Evolutionary conservation across 2,797 vertebrate species (phyloP).

Genomic region (Manis pentadactyla): DNA sequence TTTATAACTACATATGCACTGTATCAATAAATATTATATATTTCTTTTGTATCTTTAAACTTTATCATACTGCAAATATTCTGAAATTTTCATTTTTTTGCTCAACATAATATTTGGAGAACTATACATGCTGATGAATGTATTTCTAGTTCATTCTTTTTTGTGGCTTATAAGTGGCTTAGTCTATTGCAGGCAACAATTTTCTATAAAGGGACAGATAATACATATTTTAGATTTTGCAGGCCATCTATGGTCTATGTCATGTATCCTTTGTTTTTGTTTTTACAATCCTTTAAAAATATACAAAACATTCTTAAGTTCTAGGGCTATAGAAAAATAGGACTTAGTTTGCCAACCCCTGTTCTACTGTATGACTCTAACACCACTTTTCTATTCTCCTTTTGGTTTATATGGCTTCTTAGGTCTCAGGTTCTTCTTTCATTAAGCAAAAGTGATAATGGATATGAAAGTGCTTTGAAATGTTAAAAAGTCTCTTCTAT

Average conservation of each 20-base stretch:
- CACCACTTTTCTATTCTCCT: not conserved
- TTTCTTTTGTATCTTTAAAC: conserved; percentile 31
- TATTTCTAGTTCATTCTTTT: conserved; percentile 7
- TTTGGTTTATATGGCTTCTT: not conserved
- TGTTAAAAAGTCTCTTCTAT: not conserved
- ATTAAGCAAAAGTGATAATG: not conserved
- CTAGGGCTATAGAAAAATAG: not conserved
- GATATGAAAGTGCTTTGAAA: not conserved
- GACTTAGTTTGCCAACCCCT: not conserved
- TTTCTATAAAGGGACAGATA: not conserved
- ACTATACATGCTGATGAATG: not conserved
- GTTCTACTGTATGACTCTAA: not conserved
- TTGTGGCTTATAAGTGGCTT: not conserved
- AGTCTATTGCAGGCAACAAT: not conserved
- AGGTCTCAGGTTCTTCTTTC: not conserved
- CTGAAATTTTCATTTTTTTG: conserved; percentile 5
- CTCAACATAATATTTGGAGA: conserved; percentile 22
- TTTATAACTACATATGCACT: not conserved
- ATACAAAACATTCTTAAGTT: not conserved
- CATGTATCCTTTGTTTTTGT: not conserved
- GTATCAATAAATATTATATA: not conserved
- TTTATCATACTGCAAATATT: conserved; percentile 5
- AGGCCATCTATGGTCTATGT: not conserved
- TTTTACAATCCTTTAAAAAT: not conserved
- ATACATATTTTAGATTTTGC: conserved; percentile 12